phyloP scores from a whole-genome alignment of 2,888 invertebrate species.

The Dicyrtoma fusca region DNA sequence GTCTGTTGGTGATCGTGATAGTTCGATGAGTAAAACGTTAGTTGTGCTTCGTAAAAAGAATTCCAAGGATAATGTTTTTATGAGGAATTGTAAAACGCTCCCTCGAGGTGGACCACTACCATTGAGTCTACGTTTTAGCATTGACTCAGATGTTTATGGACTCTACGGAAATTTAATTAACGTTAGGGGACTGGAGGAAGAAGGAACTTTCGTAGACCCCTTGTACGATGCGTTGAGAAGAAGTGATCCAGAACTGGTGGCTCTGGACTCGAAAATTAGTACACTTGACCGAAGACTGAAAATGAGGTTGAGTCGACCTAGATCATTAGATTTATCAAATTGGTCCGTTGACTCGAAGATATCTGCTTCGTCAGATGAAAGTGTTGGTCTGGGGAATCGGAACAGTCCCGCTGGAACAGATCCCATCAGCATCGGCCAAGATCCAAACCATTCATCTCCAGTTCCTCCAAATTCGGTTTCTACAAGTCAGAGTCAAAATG shows the following conservation, averaged over 20 bases:
- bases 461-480: conserved; percentile 22
- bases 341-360: conserved; percentile 87
- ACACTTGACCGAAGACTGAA: conserved; percentile 78
- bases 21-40: conserved; percentile 65
- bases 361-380: conserved; percentile 82
- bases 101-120: conserved; percentile 66
- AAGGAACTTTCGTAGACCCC: conserved; percentile 69
- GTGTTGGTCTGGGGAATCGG: conserved; percentile 62
- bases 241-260: conserved; percentile 82
- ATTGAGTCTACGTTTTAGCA: conserved; percentile 59
- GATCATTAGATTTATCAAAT: conserved; percentile 80
- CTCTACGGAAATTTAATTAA: conserved; percentile 88
- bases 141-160: conserved; percentile 82
- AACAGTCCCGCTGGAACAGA: conserved; percentile 43
- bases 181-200: conserved; percentile 83
- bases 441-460: conserved; percentile 25
- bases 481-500: not conserved
- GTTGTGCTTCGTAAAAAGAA: conserved; percentile 65
- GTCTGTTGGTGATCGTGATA: conserved; percentile 30
- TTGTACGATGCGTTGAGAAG: conserved; percentile 76
- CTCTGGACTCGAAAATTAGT: conserved; percentile 79
- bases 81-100: conserved; percentile 74
- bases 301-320: conserved; percentile 79
- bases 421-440: not conserved
- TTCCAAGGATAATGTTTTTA: conserved; percentile 62